Percentiles rank a stretch among this genome's conserved stretches.
phyloP scores from a whole-genome alignment of 2,113 vertebrate genomes.

The Dicentrarchus labrax region DNA sequence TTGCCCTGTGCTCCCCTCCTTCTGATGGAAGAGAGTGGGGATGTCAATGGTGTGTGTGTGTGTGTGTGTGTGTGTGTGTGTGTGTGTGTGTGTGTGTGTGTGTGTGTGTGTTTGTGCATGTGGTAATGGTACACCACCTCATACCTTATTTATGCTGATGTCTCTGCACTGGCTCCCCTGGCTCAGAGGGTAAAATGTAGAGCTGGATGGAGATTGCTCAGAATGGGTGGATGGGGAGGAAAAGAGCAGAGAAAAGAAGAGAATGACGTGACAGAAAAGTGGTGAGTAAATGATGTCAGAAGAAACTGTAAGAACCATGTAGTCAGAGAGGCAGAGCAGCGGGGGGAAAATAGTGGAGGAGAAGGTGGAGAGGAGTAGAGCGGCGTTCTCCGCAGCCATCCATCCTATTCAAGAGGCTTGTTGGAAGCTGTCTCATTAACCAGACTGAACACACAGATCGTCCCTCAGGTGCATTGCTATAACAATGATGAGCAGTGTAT shows the following conservation, averaged over 20 bases:
- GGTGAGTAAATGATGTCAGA: not conserved
- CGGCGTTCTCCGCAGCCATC: conserved; percentile 15
- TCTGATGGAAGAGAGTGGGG: conserved; percentile 20
- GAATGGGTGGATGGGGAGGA: not conserved
- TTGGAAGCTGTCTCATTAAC: conserved; percentile 41
- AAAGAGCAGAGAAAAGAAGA: not conserved
- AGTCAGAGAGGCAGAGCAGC: not conserved
- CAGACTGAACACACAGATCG: conserved; percentile 44
- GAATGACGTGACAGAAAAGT: not conserved
- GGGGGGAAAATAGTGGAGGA: not conserved
- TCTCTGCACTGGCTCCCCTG: conserved; percentile 54
- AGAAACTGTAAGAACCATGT: not conserved
- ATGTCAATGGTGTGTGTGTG: conserved; percentile 36
- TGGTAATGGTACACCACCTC: conserved; percentile 66
- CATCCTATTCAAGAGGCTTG: conserved; percentile 11
- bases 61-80: conserved; percentile 32
- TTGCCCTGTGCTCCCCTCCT: conserved; percentile 19
- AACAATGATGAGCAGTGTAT: conserved; percentile 56
- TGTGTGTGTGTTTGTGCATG: conserved; percentile 38
- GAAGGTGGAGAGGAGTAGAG: not conserved
- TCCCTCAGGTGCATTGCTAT: conserved; percentile 44
- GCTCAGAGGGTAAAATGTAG: conserved; percentile 41
- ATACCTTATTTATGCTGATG: conserved; percentile 73
- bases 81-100: conserved; percentile 31
- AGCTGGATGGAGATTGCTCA: conserved; percentile 38